Base-by-base conservation (phyloP, 2,113 vertebrate genomes). In the Rana temporaria region DNA sequence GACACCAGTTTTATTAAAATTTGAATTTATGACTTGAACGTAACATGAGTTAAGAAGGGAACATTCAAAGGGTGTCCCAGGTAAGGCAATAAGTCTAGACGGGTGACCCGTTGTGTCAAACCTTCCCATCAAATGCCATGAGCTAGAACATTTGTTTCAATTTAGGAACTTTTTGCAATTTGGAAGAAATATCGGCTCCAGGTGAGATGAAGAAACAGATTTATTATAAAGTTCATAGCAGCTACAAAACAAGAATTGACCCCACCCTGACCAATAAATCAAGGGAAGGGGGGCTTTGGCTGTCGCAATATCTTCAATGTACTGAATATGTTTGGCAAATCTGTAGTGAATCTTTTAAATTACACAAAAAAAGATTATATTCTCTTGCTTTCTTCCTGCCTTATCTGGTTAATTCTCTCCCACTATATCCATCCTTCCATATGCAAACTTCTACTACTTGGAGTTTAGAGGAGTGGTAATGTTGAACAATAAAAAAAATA, bases 1-100 rank as follows among this genome's bases (percentile, higher is more conserved):
- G 87, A 85, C 86, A 87, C 81, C 18, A 80, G 79, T 86, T 92
- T 89, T 91, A 90, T 92, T 93, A 89, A 90, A 92, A 91, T 88
- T 89, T 86, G 89, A 91, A 92, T 92, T 89, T 92, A 92, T 85
- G 87, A 87, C 85, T 85, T 84, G 87, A 87, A 85, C 87, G 71
- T 79, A 86, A 85, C 70, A 1, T 0, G 2, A 5, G 69, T 53
- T 5, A n/a, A 3, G 69, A 70, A 66, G 86, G 86, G 86, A 81
- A 34, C 66, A 87, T 85, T 82, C 66, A 86, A 85, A 84, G 85
- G 75, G 55, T 87, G 86, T 88, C 77, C 79, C 85, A 22, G 82
- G 80, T 86, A 83, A 85, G 81, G 85, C 81, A 85, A 81, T 89
- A 89, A 57, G 66, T 83, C 75, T 16, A n/a, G 48, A 84, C 79